These are phyloP conservation scores for Tenebrio molitor DNA, from an alignment of 1,140 invertebrate genomes.

Conservation along the genomic window DNA sequence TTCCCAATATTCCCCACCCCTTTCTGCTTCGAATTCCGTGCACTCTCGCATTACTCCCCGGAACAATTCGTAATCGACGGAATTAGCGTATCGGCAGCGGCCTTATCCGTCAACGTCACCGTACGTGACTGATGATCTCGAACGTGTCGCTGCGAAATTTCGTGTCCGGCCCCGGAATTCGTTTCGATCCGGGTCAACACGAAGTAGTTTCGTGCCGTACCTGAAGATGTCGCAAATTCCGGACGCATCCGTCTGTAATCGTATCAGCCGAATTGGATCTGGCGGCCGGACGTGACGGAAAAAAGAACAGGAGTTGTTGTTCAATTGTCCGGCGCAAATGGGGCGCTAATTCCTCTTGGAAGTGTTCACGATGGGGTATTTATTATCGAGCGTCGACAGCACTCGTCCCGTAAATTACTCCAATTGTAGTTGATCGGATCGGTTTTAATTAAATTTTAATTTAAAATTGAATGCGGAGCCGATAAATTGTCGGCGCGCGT, in stretches of 20 bases:
- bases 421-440: slow-evolving; percentile 40
- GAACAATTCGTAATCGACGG: neutral
- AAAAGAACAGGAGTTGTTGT: slow-evolving; percentile 21
- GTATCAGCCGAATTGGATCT: neutral
- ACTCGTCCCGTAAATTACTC: slow-evolving; percentile 28
- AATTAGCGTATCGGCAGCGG: slow-evolving; percentile 8
- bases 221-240: too few species aligned
- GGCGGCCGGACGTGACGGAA: slow-evolving; percentile 6
- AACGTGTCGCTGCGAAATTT: slow-evolving; percentile 2
- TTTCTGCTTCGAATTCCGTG: neutral
- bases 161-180: neutral
- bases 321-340: slow-evolving; percentile 30
- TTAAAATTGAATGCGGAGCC: slow-evolving; percentile 17
- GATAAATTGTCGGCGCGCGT: slow-evolving; percentile 2
- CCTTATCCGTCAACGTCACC: slow-evolving; percentile 8
- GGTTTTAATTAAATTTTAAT: slow-evolving; percentile 39
- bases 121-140: slow-evolving; percentile 9
- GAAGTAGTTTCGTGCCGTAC: too few species aligned
- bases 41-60: neutral
- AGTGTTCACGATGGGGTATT: slow-evolving; percentile 24
- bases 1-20: neutral
- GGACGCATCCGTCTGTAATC: neutral
- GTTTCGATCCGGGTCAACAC: too few species aligned
- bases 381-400: slow-evolving; percentile 33
- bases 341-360: slow-evolving; percentile 30